Conservation (phyloP, 2,113 vertebrate species). For the Phaethon lepturus region DNA sequence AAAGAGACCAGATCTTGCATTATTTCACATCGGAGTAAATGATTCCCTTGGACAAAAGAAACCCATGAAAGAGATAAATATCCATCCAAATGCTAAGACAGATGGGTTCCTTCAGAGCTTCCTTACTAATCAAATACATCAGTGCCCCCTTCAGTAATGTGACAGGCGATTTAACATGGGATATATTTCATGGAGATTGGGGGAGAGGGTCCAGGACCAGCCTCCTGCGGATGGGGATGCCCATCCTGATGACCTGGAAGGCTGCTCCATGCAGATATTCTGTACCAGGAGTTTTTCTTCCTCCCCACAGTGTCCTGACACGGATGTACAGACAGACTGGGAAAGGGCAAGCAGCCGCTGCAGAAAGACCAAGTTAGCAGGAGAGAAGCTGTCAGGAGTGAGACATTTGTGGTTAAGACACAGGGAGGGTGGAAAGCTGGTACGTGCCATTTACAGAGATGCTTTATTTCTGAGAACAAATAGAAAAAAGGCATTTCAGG, state of each 20-base stretch:
- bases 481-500: conserved; percentile 3
- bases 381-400: background rate
- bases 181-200: background rate
- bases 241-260: background rate
- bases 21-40: conserved; percentile 45
- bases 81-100: conserved; percentile 13
- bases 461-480: conserved; percentile 41
- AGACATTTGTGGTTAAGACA: conserved; percentile 52
- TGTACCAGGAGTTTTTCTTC: background rate
- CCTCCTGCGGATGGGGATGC: background rate
- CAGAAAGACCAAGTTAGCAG: background rate
- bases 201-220: background rate
- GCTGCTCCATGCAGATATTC: background rate
- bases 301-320: background rate
- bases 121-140: conserved; percentile 51
- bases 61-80: conserved; percentile 55
- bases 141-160: conserved; percentile 45
- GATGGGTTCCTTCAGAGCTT: conserved; percentile 33
- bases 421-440: background rate
- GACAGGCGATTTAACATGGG: background rate
- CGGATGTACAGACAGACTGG: background rate
- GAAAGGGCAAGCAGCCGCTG: background rate
- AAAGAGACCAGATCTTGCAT: conserved; percentile 11
- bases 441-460: background rate
- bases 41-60: conserved; percentile 57